phyloP scores from a whole-genome alignment of 2,888 invertebrate genomes.

The Charanyca ferruginea region DNA sequence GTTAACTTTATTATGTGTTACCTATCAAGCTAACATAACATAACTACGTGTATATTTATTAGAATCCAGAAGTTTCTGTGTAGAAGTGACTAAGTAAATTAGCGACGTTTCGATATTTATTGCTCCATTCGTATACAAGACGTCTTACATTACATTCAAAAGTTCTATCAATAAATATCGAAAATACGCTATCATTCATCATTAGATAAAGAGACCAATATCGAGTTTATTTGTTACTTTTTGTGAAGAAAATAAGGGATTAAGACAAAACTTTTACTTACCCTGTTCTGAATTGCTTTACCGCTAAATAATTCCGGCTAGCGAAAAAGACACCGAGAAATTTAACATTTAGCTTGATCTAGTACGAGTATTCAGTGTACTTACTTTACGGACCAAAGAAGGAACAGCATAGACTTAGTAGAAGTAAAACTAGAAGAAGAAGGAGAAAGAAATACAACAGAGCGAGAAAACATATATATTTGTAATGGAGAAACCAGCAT shows the following conservation, averaged over 20 bases:
- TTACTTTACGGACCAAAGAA: neutral
- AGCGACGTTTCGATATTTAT: conserved; percentile 22
- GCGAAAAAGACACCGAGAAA: conserved; percentile 13
- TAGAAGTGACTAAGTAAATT: neutral
- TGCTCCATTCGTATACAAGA: conserved; percentile 58
- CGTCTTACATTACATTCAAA: conserved; percentile 6
- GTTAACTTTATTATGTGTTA: neutral
- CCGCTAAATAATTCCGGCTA: conserved; percentile 14
- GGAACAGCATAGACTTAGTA: neutral
- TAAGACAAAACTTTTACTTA: conserved; percentile 7
- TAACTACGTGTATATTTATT: neutral
- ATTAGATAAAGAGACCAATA: neutral
- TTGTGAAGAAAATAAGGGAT: neutral
- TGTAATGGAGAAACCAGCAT: neutral
- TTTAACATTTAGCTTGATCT: conserved; percentile 2
- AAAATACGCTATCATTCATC: conserved; percentile 3
- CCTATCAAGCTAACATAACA: neutral
- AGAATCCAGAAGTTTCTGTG: neutral
- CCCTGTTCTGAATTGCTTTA: neutral
- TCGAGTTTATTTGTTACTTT: conserved; percentile 4
- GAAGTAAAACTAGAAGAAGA: neutral
- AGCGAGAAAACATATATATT: neutral
- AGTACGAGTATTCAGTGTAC: neutral
- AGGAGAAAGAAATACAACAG: neutral
- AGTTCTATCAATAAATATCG: conserved; percentile 32